Percentiles rank a stretch among this genome's conserved stretches.
Conservation (phyloP, 2,797 vertebrate species). For the Eospalax fontanierii region DNA sequence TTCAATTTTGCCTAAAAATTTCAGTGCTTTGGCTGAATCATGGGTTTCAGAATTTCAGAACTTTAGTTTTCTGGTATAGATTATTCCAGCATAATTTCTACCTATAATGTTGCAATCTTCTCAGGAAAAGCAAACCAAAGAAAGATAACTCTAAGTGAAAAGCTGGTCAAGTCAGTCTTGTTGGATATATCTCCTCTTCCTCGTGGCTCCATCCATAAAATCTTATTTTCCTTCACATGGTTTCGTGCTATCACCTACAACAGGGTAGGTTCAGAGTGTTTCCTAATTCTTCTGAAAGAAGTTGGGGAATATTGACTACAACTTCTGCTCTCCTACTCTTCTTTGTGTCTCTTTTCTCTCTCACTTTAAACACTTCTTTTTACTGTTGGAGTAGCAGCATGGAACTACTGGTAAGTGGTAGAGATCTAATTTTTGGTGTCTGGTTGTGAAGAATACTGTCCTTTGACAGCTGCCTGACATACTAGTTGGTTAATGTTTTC, state of each 20-base stretch:
- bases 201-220: slow-evolving; percentile 47
- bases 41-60: slow-evolving; percentile 55
- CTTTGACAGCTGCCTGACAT: slow-evolving; percentile 10
- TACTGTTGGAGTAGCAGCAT: slow-evolving; percentile 13
- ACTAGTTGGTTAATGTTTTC: slow-evolving; percentile 51
- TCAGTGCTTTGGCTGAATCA: slow-evolving; percentile 37
- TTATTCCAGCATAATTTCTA: slow-evolving; percentile 65
- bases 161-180: slow-evolving; percentile 27
- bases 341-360: background rate
- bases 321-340: slow-evolving; percentile 11
- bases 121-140: slow-evolving; percentile 46
- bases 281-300: slow-evolving; percentile 51
- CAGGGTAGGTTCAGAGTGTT: slow-evolving; percentile 15
- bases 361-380: slow-evolving; percentile 61
- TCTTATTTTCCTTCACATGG: slow-evolving; percentile 5
- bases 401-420: slow-evolving; percentile 20
- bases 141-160: slow-evolving; percentile 53
- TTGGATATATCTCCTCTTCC: slow-evolving; percentile 6
- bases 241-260: slow-evolving; percentile 58
- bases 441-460: slow-evolving; percentile 58
- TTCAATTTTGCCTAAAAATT: slow-evolving; percentile 61
- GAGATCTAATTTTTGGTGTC: slow-evolving; percentile 61
- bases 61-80: slow-evolving; percentile 65
- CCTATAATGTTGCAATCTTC: background rate
- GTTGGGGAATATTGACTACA: slow-evolving; percentile 39